Evolutionary conservation across 2,113 vertebrate species (phyloP).

Genomic region (Dicerorhinus sumatrensis): DNA sequence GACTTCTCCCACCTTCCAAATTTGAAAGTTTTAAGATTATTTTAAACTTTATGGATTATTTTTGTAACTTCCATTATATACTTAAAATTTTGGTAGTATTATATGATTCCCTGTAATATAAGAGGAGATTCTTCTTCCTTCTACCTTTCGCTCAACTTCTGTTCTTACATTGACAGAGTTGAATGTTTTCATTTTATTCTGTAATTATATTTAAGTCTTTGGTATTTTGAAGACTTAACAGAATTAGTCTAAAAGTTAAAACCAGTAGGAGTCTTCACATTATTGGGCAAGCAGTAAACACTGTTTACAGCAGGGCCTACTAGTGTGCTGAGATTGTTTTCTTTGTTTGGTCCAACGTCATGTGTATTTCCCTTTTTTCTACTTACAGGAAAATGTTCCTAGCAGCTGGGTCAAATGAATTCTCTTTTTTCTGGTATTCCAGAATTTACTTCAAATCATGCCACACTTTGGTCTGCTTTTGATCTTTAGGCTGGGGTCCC

Average conservation of each 20-base stretch:
- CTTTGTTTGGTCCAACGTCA: background rate
- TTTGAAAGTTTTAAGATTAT: background rate
- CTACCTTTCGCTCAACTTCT: background rate
- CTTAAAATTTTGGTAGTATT: background rate
- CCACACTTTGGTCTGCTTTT: background rate
- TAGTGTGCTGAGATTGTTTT: background rate
- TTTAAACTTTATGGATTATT: background rate
- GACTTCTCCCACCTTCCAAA: background rate
- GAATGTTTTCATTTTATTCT: slow-evolving; percentile 25
- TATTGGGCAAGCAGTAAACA: background rate
- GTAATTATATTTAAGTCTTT: background rate
- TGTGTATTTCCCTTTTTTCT: slow-evolving; percentile 28
- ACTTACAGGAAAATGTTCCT: background rate
- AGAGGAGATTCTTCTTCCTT: background rate
- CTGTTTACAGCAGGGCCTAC: background rate
- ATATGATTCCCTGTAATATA: background rate
- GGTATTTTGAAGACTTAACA: slow-evolving; percentile 16
- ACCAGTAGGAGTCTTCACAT: background rate
- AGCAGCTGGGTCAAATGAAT: background rate
- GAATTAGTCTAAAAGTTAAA: slow-evolving; percentile 25
- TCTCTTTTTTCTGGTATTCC: background rate
- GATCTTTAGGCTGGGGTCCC: background rate
- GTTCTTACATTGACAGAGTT: background rate
- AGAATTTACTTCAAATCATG: background rate
- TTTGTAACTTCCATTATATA: background rate